These are phyloP conservation scores for Psilanteris sp. DNA, from an alignment of 1,140 invertebrate species.

Conservation along the genomic window DNA sequence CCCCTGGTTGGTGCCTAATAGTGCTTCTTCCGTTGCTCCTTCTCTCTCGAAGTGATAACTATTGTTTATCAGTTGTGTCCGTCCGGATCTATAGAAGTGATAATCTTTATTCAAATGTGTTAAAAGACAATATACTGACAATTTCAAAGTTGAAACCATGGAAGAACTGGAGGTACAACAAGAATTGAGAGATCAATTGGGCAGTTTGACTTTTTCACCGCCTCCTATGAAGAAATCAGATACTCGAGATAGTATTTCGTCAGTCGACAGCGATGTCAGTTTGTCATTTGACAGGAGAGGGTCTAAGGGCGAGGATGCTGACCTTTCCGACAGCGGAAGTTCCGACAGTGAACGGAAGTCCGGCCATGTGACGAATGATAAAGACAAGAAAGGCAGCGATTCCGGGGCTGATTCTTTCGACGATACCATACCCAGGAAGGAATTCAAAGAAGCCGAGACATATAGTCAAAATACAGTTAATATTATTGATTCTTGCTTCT, in stretches of 20 bases:
- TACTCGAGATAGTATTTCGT: constrained; percentile 83
- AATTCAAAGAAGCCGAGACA: background rate
- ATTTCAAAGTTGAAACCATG: constrained; percentile 18
- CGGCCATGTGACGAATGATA: background rate
- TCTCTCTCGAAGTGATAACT: constrained; percentile 1
- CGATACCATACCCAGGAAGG: constrained; percentile 27
- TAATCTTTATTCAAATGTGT: constrained; percentile 14
- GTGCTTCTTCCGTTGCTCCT: constrained; percentile 11
- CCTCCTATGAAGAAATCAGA: constrained; percentile 82
- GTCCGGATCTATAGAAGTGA: background rate
- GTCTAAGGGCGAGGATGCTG: constrained; percentile 81
- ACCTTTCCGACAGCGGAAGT: constrained; percentile 84
- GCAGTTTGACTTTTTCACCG: constrained; percentile 70
- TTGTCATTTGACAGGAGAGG: constrained; percentile 80
- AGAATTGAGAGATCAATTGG: constrained; percentile 72
- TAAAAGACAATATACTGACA: background rate
- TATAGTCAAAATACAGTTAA: background rate
- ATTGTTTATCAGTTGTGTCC: background rate
- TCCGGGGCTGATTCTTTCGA: constrained; percentile 66
- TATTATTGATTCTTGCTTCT: no score
- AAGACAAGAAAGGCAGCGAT: constrained; percentile 63
- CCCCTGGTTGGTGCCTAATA: no score
- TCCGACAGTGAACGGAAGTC: constrained; percentile 82
- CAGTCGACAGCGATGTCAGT: constrained; percentile 83
- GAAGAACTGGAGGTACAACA: constrained; percentile 70